Conservation (phyloP, 2,113 vertebrate genomes). For the Canis aureus region DNA sequence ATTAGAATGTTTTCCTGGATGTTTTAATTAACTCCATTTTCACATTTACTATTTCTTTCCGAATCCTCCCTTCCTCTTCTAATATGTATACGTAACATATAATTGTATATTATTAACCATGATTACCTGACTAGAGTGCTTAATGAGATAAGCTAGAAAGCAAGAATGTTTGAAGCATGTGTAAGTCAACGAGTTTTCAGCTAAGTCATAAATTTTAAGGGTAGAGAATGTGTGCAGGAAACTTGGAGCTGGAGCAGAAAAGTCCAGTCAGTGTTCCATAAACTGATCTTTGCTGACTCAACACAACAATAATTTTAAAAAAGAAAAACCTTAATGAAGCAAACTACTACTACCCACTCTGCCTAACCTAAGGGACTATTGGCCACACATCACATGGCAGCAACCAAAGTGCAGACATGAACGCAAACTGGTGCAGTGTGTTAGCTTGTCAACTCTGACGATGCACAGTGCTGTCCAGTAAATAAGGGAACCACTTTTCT, state of each 20-base stretch:
- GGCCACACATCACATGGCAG: not conserved
- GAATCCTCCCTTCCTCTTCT: not conserved
- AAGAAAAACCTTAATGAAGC: no score
- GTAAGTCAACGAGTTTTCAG: not conserved
- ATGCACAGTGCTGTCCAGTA: not conserved
- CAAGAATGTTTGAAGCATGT: not conserved
- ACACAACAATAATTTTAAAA: not conserved
- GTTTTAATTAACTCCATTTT: not conserved
- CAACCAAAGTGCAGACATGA: not conserved
- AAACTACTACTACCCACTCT: not conserved
- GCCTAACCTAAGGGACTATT: not conserved
- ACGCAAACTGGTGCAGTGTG: not conserved
- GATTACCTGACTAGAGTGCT: not conserved
- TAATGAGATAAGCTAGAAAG: not conserved
- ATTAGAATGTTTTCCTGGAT: no score
- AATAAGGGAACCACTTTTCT: not conserved
- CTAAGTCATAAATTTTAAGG: not conserved
- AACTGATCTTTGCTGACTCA: not conserved
- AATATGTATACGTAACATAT: no score
- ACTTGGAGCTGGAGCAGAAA: not conserved
- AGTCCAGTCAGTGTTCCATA: not conserved
- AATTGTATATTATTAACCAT: not conserved
- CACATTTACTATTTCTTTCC: not conserved
- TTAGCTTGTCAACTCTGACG: not conserved
- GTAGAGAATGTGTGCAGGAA: not conserved